A percentile compares a stretch with the other conserved stretches of the same genome.
phyloP scores from a whole-genome alignment of 1,140 invertebrate species.

The Geopemphigus sp. region DNA sequence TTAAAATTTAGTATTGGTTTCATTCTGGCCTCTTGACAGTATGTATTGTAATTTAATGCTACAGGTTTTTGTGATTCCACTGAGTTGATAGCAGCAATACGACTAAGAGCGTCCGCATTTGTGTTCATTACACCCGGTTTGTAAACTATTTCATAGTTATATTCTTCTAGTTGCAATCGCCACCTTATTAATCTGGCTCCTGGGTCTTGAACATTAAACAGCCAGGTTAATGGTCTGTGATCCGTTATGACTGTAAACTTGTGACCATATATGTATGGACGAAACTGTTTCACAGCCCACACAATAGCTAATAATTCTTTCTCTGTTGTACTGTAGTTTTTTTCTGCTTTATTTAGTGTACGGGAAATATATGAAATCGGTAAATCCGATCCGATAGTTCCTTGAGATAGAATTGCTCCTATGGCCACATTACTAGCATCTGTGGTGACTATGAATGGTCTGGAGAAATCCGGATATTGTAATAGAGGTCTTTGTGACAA shows the following conservation, averaged over 20 bases:
- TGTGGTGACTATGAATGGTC: background rate
- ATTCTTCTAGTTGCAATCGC: conserved; percentile 54
- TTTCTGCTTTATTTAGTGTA: conserved; percentile 55
- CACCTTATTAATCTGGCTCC: conserved; percentile 57
- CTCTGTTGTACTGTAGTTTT: conserved; percentile 54
- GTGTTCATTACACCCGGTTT: conserved; percentile 55
- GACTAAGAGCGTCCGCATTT: conserved; percentile 54
- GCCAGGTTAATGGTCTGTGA: conserved; percentile 58
- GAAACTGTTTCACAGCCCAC: conserved; percentile 57
- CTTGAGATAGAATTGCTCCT: conserved; percentile 51
- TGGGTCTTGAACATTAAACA: conserved; percentile 58
- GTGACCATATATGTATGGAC: conserved; percentile 58
- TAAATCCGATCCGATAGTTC: conserved; percentile 21
- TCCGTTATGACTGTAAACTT: conserved; percentile 60
- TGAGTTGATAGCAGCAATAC: background rate
- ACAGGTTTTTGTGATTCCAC: background rate
- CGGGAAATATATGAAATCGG: conserved; percentile 56
- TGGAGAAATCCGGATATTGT: background rate
- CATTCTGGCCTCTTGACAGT: background rate
- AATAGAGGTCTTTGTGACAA: background rate
- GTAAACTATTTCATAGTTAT: conserved; percentile 51
- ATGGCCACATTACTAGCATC: background rate
- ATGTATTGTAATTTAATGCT: conserved; percentile 51
- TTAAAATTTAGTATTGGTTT: conserved; percentile 46
- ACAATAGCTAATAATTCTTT: conserved; percentile 60